These are phyloP conservation scores for Desmophyllum pertusum DNA, from an alignment of 92 coral and sea anemone genomes.

Conservation along the genomic window DNA sequence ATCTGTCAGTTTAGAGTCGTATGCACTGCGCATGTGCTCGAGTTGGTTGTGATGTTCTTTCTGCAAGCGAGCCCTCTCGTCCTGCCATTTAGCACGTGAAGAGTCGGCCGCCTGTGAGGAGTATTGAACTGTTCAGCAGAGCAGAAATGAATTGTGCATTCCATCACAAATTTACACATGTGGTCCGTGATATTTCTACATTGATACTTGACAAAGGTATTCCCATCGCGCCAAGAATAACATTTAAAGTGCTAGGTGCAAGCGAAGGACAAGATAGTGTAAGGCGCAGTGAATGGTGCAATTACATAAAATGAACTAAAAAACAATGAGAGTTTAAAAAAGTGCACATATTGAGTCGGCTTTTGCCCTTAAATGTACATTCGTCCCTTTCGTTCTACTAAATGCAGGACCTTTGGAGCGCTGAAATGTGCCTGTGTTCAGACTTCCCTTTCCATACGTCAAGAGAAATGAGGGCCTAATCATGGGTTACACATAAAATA, in stretches of 20 bases:
- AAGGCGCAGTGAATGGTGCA: too few species aligned
- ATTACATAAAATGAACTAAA: too few species aligned
- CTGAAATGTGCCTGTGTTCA: background rate
- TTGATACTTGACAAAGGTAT: too few species aligned
- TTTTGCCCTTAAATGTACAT: too few species aligned
- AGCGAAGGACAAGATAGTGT: too few species aligned
- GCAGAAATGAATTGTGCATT: background rate
- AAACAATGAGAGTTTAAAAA: too few species aligned
- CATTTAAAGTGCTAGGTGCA: too few species aligned
- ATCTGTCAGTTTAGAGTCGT: slow-evolving; percentile 58
- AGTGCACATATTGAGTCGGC: too few species aligned
- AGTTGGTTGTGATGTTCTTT: slow-evolving; percentile 67
- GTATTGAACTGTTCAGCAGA: background rate
- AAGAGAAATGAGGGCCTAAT: background rate
- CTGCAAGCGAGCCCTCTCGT: slow-evolving; percentile 53
- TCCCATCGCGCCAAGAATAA: too few species aligned
- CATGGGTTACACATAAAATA: background rate
- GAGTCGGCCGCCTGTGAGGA: slow-evolving; percentile 5
- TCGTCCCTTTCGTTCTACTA: background rate
- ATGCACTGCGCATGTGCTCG: slow-evolving; percentile 63
- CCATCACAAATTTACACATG: too few species aligned
- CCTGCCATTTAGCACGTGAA: slow-evolving; percentile 45
- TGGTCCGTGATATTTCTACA: too few species aligned
- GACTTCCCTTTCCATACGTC: background rate
- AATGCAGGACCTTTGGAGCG: background rate